A percentile compares a stretch with the other conserved stretches of the same genome.
Evolutionary conservation across 2,888 invertebrate genomes (phyloP).

Genomic region (Pristionchus exspectatus): DNA sequence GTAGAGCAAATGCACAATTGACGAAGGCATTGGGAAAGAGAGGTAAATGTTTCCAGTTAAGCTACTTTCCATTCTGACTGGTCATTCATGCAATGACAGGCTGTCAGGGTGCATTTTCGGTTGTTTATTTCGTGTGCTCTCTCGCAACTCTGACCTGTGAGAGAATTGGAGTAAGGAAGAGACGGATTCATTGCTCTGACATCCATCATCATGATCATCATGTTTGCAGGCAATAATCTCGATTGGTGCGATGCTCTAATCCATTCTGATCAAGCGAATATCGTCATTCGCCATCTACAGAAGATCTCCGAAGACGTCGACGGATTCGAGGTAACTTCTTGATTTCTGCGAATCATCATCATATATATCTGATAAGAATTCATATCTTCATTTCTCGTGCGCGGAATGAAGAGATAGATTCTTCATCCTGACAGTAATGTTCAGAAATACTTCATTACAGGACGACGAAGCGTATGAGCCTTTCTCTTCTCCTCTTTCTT

Average conservation of each 20-base stretch:
- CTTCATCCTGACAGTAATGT: neutral
- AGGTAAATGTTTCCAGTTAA: neutral
- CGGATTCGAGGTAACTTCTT: neutral
- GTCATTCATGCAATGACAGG: too few species aligned
- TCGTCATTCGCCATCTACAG: conserved; percentile 26
- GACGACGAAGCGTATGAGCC: conserved; percentile 25
- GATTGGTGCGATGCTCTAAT: conserved; percentile 41
- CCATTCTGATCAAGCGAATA: conserved; percentile 10
- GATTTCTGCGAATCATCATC: neutral
- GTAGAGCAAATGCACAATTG: neutral
- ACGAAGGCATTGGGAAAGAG: conserved; percentile 24
- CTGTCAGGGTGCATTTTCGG: neutral
- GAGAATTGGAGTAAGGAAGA: neutral
- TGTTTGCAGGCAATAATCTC: neutral
- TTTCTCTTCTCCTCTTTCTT: conserved; percentile 9
- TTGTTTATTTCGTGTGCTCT: too few species aligned
- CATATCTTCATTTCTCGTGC: too few species aligned
- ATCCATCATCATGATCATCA: too few species aligned
- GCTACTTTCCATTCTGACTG: neutral
- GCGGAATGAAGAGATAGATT: neutral
- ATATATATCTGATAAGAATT: too few species aligned
- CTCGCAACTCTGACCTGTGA: neutral
- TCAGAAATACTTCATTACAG: neutral
- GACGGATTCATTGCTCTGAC: too few species aligned
- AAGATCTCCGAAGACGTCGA: conserved; percentile 27